These are phyloP conservation scores for Leptodirus hochenwartii DNA, from an alignment of 2,888 invertebrate genomes.

Conservation along the genomic window DNA sequence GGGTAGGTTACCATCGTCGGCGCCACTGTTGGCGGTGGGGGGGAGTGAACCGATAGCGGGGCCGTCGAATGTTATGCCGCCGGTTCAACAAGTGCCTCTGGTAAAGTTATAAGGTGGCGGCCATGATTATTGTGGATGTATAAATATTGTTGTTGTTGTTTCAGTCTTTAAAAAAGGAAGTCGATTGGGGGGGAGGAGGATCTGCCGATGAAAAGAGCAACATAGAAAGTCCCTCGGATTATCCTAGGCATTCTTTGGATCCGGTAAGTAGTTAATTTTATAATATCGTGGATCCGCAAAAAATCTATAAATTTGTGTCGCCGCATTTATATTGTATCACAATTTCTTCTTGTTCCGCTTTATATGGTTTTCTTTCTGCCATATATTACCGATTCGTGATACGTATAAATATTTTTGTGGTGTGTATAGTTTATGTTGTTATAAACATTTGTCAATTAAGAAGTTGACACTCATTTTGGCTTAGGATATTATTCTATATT, in stretches of 20 bases:
- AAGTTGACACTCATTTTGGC: slow-evolving; percentile 92
- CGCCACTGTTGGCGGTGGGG: slow-evolving; percentile 18
- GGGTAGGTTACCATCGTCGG: slow-evolving; percentile 45
- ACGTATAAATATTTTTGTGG: slow-evolving; percentile 1
- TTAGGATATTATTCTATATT: too few relatives aligned
- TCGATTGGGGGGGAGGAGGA: slow-evolving; percentile 60
- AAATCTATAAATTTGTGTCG: too few relatives aligned
- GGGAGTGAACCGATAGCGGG: slow-evolving; percentile 54
- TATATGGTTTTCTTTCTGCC: not conserved
- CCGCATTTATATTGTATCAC: slow-evolving; percentile 3
- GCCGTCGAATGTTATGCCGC: slow-evolving; percentile 69
- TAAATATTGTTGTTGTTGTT: slow-evolving; percentile 22
- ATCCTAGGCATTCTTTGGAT: slow-evolving; percentile 59
- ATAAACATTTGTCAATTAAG: slow-evolving; percentile 60
- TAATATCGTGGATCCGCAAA: too few relatives aligned
- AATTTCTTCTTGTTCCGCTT: slow-evolving; percentile 4
- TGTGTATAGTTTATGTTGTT: slow-evolving; percentile 3
- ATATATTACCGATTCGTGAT: slow-evolving; percentile 1
- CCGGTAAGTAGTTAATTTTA: slow-evolving; percentile 57
- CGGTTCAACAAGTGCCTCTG: slow-evolving; percentile 78
- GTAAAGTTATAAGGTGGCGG: slow-evolving; percentile 36
- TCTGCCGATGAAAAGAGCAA: slow-evolving; percentile 57
- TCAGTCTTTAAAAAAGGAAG: slow-evolving; percentile 79
- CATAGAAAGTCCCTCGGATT: slow-evolving; percentile 59
- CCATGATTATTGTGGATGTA: not conserved